Evolutionary conservation across 2,888 invertebrate species (phyloP).

Genomic region (Drosophila siamana): DNA sequence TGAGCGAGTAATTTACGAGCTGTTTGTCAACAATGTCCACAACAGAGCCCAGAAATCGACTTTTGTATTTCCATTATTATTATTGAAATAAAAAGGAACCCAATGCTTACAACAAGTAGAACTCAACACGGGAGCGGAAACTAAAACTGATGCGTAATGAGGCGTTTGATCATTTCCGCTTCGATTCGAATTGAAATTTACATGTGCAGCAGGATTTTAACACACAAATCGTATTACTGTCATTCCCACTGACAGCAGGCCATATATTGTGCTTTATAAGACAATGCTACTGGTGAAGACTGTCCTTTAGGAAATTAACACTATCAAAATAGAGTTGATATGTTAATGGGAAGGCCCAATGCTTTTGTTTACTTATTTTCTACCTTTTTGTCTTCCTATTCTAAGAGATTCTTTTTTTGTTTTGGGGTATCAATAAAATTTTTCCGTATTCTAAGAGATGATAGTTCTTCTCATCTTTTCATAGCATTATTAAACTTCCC

Average conservation of each 20-base stretch:
- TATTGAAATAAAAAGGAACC: slow-evolving; percentile 15
- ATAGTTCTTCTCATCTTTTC: neutral
- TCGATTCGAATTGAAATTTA: slow-evolving; percentile 42
- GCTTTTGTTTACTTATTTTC: neutral
- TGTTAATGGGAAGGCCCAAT: neutral
- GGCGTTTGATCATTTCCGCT: slow-evolving; percentile 70
- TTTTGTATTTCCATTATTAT: slow-evolving; percentile 59
- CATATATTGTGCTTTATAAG: slow-evolving; percentile 27
- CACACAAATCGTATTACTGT: slow-evolving; percentile 60
- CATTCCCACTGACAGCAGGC: slow-evolving; percentile 29
- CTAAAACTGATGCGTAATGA: slow-evolving; percentile 61
- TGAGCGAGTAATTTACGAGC: slow-evolving; percentile 76
- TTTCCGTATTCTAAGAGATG: too few relatives aligned
- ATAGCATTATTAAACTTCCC: neutral
- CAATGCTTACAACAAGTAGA: slow-evolving; percentile 1
- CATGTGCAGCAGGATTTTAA: slow-evolving; percentile 49
- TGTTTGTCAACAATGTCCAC: slow-evolving; percentile 75
- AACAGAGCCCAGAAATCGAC: slow-evolving; percentile 57
- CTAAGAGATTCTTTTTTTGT: too few relatives aligned
- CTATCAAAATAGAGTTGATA: neutral
- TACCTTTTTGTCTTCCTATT: neutral
- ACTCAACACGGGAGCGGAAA: slow-evolving; percentile 26
- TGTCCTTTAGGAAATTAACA: slow-evolving; percentile 14
- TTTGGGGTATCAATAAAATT: too few relatives aligned
- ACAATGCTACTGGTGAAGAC: neutral